These are phyloP conservation scores for Rhaphigaster nebulosa DNA, from an alignment of 2,888 invertebrate genomes.

Conservation along the genomic window DNA sequence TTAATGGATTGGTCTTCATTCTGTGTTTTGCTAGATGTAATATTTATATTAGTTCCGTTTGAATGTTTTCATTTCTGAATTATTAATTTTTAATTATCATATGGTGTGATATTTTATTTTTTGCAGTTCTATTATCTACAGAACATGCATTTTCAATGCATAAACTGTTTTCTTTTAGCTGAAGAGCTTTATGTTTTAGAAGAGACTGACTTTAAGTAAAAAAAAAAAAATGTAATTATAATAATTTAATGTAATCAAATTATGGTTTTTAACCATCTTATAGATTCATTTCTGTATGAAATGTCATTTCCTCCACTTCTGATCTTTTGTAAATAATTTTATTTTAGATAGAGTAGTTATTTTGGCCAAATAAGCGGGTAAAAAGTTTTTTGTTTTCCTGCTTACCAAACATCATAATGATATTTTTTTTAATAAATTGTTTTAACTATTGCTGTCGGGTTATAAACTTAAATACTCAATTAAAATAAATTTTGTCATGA, in stretches of 20 bases:
- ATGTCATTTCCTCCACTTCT: conserved; percentile 34
- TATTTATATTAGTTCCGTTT: conserved; percentile 13
- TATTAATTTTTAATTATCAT: neutral
- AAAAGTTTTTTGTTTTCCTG: conserved; percentile 4
- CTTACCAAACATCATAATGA: conserved; percentile 11
- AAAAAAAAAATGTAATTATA: conserved; percentile 28
- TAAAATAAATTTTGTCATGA: neutral
- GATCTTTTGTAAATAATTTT: conserved; percentile 45
- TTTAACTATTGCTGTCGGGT: neutral
- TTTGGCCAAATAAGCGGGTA: conserved; percentile 20
- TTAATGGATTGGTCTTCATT: conserved; percentile 34
- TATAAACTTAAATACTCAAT: neutral
- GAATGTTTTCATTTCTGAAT: neutral
- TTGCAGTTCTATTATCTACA: neutral
- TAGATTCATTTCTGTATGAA: neutral
- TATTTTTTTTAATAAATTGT: neutral
- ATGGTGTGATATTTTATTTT: neutral
- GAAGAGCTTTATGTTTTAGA: conserved; percentile 43
- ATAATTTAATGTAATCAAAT: conserved; percentile 29
- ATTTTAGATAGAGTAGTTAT: neutral
- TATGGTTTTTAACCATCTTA: conserved; percentile 8
- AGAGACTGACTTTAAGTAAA: conserved; percentile 33
- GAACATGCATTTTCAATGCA: conserved; percentile 1
- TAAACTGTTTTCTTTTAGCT: conserved; percentile 18
- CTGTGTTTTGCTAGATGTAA: conserved; percentile 38